Evolutionary conservation across 2,888 invertebrate species (phyloP).

Genomic region (Pammene aurita): DNA sequence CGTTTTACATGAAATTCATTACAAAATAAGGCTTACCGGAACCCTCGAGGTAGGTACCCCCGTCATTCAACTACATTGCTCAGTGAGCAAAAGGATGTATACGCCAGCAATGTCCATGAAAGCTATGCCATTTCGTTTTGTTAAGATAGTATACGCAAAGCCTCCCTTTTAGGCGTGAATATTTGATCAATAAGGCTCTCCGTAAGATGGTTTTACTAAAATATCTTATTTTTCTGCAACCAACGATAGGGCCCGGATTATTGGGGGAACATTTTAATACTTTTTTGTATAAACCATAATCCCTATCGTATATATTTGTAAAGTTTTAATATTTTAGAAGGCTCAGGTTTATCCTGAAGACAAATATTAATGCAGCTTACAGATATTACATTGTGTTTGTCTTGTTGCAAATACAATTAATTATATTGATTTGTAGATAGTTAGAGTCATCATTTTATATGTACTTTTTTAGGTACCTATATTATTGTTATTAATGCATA

Average conservation of each 20-base stretch:
- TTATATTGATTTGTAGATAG: background rate
- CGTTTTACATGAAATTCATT: conserved; percentile 12
- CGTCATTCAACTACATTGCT: conserved; percentile 8
- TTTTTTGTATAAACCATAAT: conserved; percentile 23
- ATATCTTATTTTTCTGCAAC: conserved; percentile 52
- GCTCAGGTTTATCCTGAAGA: conserved; percentile 23
- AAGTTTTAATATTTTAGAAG: conserved; percentile 30
- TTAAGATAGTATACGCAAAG: conserved; percentile 44
- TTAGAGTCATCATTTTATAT: background rate
- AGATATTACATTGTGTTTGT: background rate
- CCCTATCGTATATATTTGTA: conserved; percentile 12
- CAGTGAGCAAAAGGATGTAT: background rate
- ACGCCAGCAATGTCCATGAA: background rate
- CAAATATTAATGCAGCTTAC: conserved; percentile 24
- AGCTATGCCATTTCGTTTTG: conserved; percentile 48
- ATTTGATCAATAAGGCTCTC: conserved; percentile 61
- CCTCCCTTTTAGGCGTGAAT: conserved; percentile 54
- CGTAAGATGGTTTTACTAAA: conserved; percentile 52
- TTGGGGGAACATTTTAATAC: conserved; percentile 49
- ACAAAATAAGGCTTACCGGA: conserved; percentile 35
- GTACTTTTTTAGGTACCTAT: no score
- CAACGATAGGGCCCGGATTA: conserved; percentile 52
- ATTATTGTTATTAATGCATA: no score
- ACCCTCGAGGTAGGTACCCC: conserved; percentile 27
- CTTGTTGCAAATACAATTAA: background rate